phyloP scores from a whole-genome alignment of 2,888 invertebrate genomes.

The Pristionchus maxplancki region DNA sequence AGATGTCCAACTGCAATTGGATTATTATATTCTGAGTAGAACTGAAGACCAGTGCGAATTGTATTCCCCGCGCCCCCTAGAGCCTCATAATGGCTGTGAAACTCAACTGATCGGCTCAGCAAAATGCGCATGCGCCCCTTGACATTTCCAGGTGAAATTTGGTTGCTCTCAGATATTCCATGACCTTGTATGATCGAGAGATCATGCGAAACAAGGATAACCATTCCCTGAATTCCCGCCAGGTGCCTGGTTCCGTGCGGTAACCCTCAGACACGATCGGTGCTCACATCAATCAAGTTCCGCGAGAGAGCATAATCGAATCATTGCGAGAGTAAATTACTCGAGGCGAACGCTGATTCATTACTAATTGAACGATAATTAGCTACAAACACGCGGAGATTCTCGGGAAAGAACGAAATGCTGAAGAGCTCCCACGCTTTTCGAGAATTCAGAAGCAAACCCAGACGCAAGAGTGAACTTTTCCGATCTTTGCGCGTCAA shows the following conservation, averaged over 20 bases:
- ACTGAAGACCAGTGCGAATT: not conserved
- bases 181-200: not conserved
- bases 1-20: constrained; percentile 64
- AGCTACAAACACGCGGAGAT: not conserved
- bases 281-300: not conserved
- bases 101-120: not conserved
- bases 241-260: not conserved
- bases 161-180: too few species aligned
- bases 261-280: not conserved
- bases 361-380: not conserved
- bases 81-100: not conserved
- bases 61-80: not conserved
- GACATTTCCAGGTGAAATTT: too few species aligned
- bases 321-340: not conserved
- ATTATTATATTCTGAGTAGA: too few species aligned
- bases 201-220: not conserved
- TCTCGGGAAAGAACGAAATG: not conserved
- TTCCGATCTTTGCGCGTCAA: not conserved
- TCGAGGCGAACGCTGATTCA: not conserved
- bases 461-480: not conserved
- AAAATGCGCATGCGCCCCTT: too few species aligned
- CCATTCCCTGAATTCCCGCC: not conserved
- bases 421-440: not conserved
- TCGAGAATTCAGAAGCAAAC: not conserved
- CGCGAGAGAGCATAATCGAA: not conserved